Base-by-base conservation (phyloP, 2,797 vertebrate genomes). In the Phoeniculus purpureus region DNA sequence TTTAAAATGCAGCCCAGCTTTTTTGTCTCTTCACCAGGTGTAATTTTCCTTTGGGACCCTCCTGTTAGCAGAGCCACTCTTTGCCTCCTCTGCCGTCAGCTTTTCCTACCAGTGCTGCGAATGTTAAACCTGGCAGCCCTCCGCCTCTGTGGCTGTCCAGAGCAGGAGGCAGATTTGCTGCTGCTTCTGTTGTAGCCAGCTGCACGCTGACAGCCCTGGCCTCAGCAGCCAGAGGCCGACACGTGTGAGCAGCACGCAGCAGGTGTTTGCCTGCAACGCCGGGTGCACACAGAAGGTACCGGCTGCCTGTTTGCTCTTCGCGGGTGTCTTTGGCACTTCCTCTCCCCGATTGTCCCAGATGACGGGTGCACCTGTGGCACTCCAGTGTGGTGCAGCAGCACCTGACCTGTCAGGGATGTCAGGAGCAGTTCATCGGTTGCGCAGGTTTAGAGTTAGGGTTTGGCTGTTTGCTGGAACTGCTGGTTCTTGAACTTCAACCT, bases 81-180 rank as follows among this genome's bases (percentile, higher is more conserved):
- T 52, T 26, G 7, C 52, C 31, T 4, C 5, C 40, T 45, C 87
- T 74, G 72, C 58, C 92, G 71, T 70, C 81, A 73, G 20, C 87
- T 93, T 87, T 90, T 94, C 60, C 48, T 94, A 67, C 50, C 74
- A 74, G 2, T 81, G 66, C 48, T 60, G 15, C 80, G 80, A 93
- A 85, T 70, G 81, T 87, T 85, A 92, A 89, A 88, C 47, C 60
- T 66, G 70, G 62, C 74, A 95, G 73, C 60, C 56, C 91, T 94
- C 90, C 16, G 6, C 82, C 78, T 93, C 74, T 58, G 11, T 87
- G 87, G 83, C 78, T 92, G 83, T 94, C 87, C 50, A 3, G 1
- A 45, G 70, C 84, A 78, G 88, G 85, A 90, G 85, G 82, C 65
- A 76, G 83, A 67, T 91, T 66, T 87, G 78, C 75, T 92, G 62